A percentile compares a stretch with the other conserved stretches of the same genome.
These are phyloP conservation scores for Typhlichthys eigenmanni DNA, from an alignment of 2,797 vertebrate species.

Conservation along the genomic window DNA sequence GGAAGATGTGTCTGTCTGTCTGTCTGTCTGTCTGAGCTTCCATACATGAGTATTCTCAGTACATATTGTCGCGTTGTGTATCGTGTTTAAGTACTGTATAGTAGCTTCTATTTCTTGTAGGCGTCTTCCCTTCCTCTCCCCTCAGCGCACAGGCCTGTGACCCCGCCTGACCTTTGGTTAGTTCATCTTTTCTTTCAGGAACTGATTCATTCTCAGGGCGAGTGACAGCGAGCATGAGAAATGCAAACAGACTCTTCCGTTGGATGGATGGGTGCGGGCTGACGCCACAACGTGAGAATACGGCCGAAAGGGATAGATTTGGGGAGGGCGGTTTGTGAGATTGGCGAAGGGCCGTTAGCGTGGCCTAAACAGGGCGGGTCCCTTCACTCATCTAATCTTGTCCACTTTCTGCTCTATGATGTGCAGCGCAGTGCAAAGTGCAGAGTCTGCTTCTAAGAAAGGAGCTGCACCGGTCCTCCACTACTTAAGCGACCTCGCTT, in stretches of 20 bases:
- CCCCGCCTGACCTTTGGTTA: not conserved
- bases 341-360: slow-evolving; percentile 6
- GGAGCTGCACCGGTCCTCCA: not conserved
- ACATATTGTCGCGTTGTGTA: slow-evolving; percentile 7
- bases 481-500: slow-evolving; percentile 42
- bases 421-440: slow-evolving; percentile 2
- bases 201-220: slow-evolving; percentile 35
- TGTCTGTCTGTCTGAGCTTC: slow-evolving; percentile 3
- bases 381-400: not conserved
- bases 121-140: not conserved
- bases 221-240: slow-evolving; percentile 10
- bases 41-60: slow-evolving; percentile 1
- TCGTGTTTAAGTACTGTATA: slow-evolving; percentile 20
- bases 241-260: slow-evolving; percentile 26
- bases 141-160: slow-evolving; percentile 1
- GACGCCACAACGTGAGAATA: slow-evolving; percentile 52
- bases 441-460: slow-evolving; percentile 26
- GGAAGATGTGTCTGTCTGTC: slow-evolving; percentile 13
- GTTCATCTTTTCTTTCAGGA: slow-evolving; percentile 26
- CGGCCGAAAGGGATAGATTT: slow-evolving; percentile 30
- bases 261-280: slow-evolving; percentile 36
- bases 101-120: slow-evolving; percentile 7
- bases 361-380: slow-evolving; percentile 32
- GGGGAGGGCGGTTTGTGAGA: not conserved
- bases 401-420: slow-evolving; percentile 5